Evolutionary conservation across 2,888 invertebrate species (phyloP).

Genomic region (Lepidochrysops patricia): DNA sequence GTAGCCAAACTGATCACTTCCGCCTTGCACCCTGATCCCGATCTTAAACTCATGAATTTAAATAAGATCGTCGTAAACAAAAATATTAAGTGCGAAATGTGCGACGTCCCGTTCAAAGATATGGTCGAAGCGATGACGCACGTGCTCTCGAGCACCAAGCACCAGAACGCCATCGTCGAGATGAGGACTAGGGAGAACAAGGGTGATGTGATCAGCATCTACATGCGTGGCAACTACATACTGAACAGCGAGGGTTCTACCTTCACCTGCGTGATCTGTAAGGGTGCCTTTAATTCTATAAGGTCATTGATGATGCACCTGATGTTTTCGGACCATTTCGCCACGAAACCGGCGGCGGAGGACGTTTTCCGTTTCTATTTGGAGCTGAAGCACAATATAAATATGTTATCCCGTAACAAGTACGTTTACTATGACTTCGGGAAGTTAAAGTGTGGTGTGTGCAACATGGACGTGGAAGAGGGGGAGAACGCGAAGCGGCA

Average conservation of each 20-base stretch:
- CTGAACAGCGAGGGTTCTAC: conserved; percentile 52
- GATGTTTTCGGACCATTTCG: conserved; percentile 56
- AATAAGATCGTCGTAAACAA: conserved; percentile 38
- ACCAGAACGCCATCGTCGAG: conserved; percentile 45
- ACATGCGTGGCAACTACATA: conserved; percentile 57
- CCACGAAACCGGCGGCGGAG: conserved; percentile 43
- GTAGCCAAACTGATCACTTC: conserved; percentile 47
- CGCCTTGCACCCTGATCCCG: conserved; percentile 43
- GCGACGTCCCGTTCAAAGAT: conserved; percentile 40
- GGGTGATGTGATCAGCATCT: conserved; percentile 60
- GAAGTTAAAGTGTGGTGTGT: conserved; percentile 56
- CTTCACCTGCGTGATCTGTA: conserved; percentile 48
- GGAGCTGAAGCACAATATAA: conserved; percentile 62
- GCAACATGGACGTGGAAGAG: conserved; percentile 49
- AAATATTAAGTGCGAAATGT: conserved; percentile 42
- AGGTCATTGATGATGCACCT: conserved; percentile 51
- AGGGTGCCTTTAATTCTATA: conserved; percentile 52
- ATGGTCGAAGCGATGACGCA: conserved; percentile 43
- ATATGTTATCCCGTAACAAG: conserved; percentile 57
- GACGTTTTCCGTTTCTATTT: conserved; percentile 62
- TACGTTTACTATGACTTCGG: conserved; percentile 61
- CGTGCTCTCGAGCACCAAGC: conserved; percentile 43
- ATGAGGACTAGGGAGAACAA: conserved; percentile 36
- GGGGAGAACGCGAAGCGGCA: conserved; percentile 62
- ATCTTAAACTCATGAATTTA: conserved; percentile 35